phyloP scores from a whole-genome alignment of 2,888 invertebrate genomes.

The Idaea aversata region DNA sequence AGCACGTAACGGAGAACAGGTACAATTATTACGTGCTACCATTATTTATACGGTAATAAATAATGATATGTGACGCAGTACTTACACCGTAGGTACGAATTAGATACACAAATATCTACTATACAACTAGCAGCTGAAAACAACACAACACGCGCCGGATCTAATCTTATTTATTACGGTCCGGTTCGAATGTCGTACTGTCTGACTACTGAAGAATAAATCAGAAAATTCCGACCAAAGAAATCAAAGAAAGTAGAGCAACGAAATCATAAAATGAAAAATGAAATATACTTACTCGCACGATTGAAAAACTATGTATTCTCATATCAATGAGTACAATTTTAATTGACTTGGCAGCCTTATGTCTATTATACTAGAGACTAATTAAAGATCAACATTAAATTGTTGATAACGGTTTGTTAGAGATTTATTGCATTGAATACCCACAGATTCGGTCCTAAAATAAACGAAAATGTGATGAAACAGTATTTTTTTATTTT shows the following conservation, averaged over 20 bases:
- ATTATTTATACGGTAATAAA: neutral
- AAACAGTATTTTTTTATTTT: neutral
- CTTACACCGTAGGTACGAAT: neutral
- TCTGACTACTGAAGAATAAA: conserved; percentile 50
- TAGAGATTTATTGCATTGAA: neutral
- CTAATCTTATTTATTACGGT: conserved; percentile 40
- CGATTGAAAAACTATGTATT: neutral
- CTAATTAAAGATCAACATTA: conserved; percentile 1
- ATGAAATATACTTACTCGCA: neutral
- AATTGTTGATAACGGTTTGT: neutral
- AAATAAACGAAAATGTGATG: neutral
- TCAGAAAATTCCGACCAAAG: conserved; percentile 41
- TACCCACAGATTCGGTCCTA: neutral
- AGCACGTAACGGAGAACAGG: neutral
- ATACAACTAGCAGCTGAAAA: neutral
- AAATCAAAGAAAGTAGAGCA: conserved; percentile 1
- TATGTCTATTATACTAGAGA: neutral
- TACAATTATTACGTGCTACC: neutral
- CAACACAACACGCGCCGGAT: conserved; percentile 43
- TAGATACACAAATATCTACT: neutral
- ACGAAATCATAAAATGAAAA: neutral
- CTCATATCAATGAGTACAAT: neutral
- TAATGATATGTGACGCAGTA: neutral
- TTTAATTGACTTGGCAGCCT: neutral
- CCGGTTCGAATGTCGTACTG: conserved; percentile 35